Base-by-base conservation (phyloP, 2,888 invertebrate species). In the Sarcophaga caerulescens region DNA sequence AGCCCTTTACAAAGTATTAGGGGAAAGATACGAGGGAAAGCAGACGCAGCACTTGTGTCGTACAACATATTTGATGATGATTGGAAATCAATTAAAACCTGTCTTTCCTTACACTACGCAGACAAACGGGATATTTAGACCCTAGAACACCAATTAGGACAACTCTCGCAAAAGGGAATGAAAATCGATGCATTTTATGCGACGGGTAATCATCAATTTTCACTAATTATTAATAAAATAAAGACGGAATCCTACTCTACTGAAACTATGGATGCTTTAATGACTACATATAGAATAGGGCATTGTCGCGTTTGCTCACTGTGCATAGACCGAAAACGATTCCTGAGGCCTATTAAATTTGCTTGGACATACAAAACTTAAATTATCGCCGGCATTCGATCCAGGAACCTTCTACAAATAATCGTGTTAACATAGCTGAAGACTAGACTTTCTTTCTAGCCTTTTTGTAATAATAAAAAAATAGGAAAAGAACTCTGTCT, bases 201-300 rank as follows among this genome's bases (percentile, higher is more conserved):
- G 1, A 79, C 23, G 45, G 83, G 87, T 2, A 88, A 86, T 70
- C 86, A 86, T 66, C 85, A 87, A 79, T 59, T 87, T 47, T 85
- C 75, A 3, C 63, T 88, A 23, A 81, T 88, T 23, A 81, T 88
- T 8, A 87, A 88, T 47, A 88, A 88, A 66, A 60, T 88, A 6
- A 86, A 88, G 73, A 84, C 85, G 1, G 86, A 88, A 68, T 73
- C 82, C 19, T 71, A 88, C 78, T 87, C 87, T 0, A 62, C 57
- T 12, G 88, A 88, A 73, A 87, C 85, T 11, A 78, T 87, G 4
- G 57, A 60, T 21, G 87, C 70, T 4, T 69, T 88, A 4, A 85
- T 85, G n/a, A 85, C 81, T 66, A 84, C 69, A 11, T 88, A 89
- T 25, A 70, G 87, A 88, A 85, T 77, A 77, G 85, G 71, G 88